A percentile compares a stretch with the other conserved stretches of the same genome.
phyloP scores from a whole-genome alignment of 2,888 invertebrate genomes.

The Campaea margaritaria region DNA sequence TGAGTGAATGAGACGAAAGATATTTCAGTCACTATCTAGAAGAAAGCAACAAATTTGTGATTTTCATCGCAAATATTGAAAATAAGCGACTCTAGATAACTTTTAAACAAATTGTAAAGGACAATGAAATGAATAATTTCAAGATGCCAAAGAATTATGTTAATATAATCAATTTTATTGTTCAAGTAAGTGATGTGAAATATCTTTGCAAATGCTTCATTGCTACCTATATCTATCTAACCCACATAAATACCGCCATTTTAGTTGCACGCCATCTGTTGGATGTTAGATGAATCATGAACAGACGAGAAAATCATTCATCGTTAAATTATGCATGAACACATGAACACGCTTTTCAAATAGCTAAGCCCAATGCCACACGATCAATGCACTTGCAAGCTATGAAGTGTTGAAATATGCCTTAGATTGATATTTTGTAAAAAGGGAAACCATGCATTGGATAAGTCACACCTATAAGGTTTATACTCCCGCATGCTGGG shows the following conservation, averaged over 20 bases:
- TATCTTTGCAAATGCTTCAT: conserved; percentile 61
- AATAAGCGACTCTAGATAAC: too few relatives aligned
- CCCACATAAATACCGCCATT: conserved; percentile 42
- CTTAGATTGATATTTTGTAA: too few relatives aligned
- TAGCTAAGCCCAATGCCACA: too few relatives aligned
- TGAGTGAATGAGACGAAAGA: conserved; percentile 65
- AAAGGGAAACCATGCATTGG: neutral
- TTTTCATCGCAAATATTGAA: too few relatives aligned
- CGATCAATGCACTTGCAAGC: too few relatives aligned
- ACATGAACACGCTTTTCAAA: too few relatives aligned
- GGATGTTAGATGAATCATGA: conserved; percentile 26
- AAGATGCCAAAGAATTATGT: neutral
- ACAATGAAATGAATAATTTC: too few relatives aligned
- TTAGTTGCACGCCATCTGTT: conserved; percentile 58
- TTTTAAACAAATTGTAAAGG: too few relatives aligned
- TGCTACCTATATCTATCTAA: conserved; percentile 55
- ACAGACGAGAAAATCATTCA: neutral
- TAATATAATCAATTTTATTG: neutral
- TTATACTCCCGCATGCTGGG: too few relatives aligned
- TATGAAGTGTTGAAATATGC: too few relatives aligned
- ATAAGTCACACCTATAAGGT: too few relatives aligned
- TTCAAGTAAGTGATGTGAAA: conserved; percentile 51
- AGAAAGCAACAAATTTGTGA: neutral
- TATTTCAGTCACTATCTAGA: conserved; percentile 59
- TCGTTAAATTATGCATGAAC: neutral